Evolutionary conservation across 2,113 vertebrate genomes (phyloP).

Genomic region (Solenodon paradoxus): DNA sequence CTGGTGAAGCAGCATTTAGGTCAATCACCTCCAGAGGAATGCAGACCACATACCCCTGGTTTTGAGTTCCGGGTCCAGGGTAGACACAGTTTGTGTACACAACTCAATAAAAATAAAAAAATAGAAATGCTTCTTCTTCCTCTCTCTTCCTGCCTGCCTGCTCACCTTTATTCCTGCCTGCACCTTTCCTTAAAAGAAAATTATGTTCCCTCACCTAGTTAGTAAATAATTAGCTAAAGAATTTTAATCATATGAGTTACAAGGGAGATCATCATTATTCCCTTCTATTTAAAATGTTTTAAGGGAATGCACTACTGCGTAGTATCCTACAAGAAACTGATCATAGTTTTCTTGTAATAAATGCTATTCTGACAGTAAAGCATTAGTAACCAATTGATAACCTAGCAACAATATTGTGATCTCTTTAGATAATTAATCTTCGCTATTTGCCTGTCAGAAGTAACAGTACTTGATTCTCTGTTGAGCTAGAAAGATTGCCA

Average conservation of each 20-base stretch:
- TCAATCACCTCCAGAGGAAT: no score
- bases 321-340: slow-evolving; percentile 78
- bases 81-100: no score
- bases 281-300: slow-evolving; percentile 69
- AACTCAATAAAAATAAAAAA: no score
- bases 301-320: slow-evolving; percentile 73
- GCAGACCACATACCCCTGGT: no score
- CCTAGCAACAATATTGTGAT: slow-evolving; percentile 87
- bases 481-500: slow-evolving; percentile 90
- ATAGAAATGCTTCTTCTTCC: no score
- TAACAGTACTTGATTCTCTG: slow-evolving; percentile 84
- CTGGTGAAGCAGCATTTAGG: no score
- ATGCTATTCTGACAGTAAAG: slow-evolving; percentile 82
- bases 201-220: slow-evolving; percentile 38
- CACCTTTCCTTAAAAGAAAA: no score
- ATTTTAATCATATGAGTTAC: slow-evolving; percentile 50
- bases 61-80: no score
- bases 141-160: no score
- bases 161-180: no score
- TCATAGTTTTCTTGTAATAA: slow-evolving; percentile 82
- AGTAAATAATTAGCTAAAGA: slow-evolving; percentile 56
- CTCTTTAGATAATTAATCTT: slow-evolving; percentile 87
- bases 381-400: slow-evolving; percentile 86
- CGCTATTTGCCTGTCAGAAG: slow-evolving; percentile 85
- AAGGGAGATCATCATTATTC: slow-evolving; percentile 46